Evolutionary conservation across 2,888 invertebrate genomes (phyloP), one percentile per base, ranked within the genome.

Genomic region (Ectropis crepuscularia): DNA sequence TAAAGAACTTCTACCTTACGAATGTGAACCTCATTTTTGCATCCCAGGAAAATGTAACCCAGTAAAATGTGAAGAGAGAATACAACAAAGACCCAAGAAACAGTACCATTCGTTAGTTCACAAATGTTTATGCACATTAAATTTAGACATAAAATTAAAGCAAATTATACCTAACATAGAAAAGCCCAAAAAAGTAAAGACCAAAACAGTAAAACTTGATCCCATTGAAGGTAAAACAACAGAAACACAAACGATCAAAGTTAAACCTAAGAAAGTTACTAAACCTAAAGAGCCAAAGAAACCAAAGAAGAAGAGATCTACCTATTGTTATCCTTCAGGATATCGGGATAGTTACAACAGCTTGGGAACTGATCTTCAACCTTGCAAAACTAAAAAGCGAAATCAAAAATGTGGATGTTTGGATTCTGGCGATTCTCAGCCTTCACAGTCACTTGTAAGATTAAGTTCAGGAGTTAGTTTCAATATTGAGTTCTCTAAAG

Each of bases 1-100:
- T 28, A 57, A 42, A 48, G 51, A 65, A 10, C 67, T 75, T 28
- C 43, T 72, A 37, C 74, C 78, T 6, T 76, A 76, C 63, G 78
- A 81, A 68, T 81, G 77, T 71, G 76, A 78, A 61, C 78, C 79
- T 12, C 54, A 54, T 42, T 69, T 76, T 60, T 83, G 78, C 63
- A 66, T 54, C 9, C 75, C 78, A 12, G 77, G 69, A 8, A 60
- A 76, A 51, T 81, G 82, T 61, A 64, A 78, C 55, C 78, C 78
- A 49, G 38, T 7, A 38, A 7, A 47, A 11, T 47, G 9, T 11
- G 7, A 66, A 8, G 59, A 67, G 16, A 67, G 62, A 68, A 61
- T 69, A 7, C 67, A 69, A 51, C 50, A 48, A 12, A 58, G 62
- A 48, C 68, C 10, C n/a, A 6, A 43, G 11, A 6, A n/a, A 37